Evolutionary conservation across 2,113 vertebrate genomes (phyloP).

Genomic region (Heloderma charlesbogerti): DNA sequence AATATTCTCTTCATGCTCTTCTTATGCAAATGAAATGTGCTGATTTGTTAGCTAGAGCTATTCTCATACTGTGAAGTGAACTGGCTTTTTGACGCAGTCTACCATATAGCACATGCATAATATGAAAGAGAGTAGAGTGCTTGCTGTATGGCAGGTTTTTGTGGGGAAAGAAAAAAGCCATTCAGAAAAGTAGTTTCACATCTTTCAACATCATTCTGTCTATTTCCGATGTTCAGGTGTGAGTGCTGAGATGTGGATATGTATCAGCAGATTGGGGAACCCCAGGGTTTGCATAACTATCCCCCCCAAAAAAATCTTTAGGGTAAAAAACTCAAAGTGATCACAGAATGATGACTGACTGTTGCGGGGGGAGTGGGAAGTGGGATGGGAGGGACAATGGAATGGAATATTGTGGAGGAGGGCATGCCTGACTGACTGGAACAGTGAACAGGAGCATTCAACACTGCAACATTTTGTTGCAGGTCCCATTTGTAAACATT

Average conservation of each 20-base stretch:
- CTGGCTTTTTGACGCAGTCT: background rate
- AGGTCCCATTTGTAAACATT: background rate
- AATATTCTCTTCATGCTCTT: background rate
- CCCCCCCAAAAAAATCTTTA: background rate
- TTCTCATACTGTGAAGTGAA: background rate
- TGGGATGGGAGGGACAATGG: background rate
- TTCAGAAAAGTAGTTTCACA: background rate
- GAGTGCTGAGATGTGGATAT: background rate
- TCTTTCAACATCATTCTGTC: background rate
- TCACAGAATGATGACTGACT: background rate
- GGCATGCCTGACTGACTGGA: background rate
- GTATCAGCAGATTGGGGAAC: background rate
- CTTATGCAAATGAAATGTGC: background rate
- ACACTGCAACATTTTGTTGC: background rate
- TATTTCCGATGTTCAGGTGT: background rate
- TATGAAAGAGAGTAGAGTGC: background rate
- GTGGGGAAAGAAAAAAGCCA: background rate
- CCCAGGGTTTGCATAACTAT: background rate
- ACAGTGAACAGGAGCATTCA: background rate
- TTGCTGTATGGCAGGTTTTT: background rate
- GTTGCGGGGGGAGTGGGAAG: background rate
- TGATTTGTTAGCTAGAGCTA: background rate
- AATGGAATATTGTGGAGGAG: background rate
- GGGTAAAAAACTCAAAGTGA: too few species aligned
- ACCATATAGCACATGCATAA: background rate